Evolutionary conservation across 1,140 invertebrate species (phyloP).

Genomic region (Nasonia giraulti): DNA sequence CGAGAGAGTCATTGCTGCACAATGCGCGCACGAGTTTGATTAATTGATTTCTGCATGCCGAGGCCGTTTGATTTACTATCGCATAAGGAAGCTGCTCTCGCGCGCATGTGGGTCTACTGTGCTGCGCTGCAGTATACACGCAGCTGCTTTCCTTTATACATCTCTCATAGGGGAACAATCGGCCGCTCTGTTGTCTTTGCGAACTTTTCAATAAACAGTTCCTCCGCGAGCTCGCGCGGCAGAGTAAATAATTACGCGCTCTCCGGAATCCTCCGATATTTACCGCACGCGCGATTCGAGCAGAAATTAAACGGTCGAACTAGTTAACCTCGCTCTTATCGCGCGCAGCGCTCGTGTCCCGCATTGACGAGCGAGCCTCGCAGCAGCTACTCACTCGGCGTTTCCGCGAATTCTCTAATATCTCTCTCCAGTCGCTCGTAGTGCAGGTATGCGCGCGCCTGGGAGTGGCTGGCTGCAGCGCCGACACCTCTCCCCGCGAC

Average conservation of each 20-base stretch:
- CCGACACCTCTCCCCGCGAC: not conserved
- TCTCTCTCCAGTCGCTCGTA: not conserved
- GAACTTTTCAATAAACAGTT: not conserved
- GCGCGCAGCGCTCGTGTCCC: no score
- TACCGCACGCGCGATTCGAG: no score
- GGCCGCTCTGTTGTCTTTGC: not conserved
- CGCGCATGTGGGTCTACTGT: no score
- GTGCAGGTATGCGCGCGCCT: slow-evolving; percentile 12
- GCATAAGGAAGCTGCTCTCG: no score
- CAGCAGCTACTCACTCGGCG: no score
- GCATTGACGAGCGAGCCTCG: no score
- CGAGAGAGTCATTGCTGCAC: not conserved
- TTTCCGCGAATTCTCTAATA: slow-evolving; percentile 11
- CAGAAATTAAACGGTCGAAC: not conserved
- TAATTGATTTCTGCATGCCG: not conserved
- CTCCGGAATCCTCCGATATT: no score
- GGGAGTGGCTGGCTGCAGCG: slow-evolving; percentile 2
- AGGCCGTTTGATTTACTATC: not conserved
- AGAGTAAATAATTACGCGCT: no score
- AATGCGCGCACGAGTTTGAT: not conserved
- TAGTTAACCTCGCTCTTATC: not conserved
- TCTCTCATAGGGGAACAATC: not conserved
- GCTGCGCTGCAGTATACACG: no score
- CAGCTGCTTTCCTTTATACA: no score
- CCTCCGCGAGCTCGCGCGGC: no score